Base-by-base conservation (phyloP, 2,888 invertebrate species). In the Agriopis marginaria region DNA sequence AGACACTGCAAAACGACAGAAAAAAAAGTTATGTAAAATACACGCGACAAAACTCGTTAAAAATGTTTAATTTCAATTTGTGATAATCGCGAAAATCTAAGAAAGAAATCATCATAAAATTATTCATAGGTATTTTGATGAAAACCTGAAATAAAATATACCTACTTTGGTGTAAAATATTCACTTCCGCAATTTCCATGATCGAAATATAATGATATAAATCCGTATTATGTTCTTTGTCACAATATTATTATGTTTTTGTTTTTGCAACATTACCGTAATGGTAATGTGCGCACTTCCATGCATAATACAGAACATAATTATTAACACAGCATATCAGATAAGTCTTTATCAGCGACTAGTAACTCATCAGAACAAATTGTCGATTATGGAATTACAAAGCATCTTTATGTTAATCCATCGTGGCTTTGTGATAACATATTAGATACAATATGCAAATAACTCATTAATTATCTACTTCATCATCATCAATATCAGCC, bases 141-240 rank as follows among this genome's bases (percentile, higher is more conserved):
- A 47, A n/a, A 50, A 17, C 17, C 9, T 50, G 9, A 50, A 17
- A 17, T 17, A 17, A 17, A 50, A 50, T 1, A 50, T 7, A 55
- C 9, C 9, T 56, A 7, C 11, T 45, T 8, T 44, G 12, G 50
- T 50, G 47, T 63, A 56, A 62, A 61, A 55, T 50, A 60, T 50
- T 42, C 5, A 64, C 64, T 61, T 69, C 68, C 61, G 64, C 61
- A 44, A 64, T 59, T 59, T 40, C 54, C 32, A 40, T 64, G 9
- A 68, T 60, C 63, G 42, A 55, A n/a, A 54, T 39, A 63, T 68
- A 68, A 68, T 64, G 64, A 56, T 64, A 55, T 44, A 39, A 45
- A 40, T 64, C 68, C 64, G 61, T 45, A n/a, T 55, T 51, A 49
- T 63, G 63, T 49, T 64, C 56, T 51, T 61, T 60, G 60, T 60